A percentile compares a stretch with the other conserved stretches of the same genome.
phyloP scores from a whole-genome alignment of 2,797 vertebrate species.

The Enoplosus armatus region DNA sequence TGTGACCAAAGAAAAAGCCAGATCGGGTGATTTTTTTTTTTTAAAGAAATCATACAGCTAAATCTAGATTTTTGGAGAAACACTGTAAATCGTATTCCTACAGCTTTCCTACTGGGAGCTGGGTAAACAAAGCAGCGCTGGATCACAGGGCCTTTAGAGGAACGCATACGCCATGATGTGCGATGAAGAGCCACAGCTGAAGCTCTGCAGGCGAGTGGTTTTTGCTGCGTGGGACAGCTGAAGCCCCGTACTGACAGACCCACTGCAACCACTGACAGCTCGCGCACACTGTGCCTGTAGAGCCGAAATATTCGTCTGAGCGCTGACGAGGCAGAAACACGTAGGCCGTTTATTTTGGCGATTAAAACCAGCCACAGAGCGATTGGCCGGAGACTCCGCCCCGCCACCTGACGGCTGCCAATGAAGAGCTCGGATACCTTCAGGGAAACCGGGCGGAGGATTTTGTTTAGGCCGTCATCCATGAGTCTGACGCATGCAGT shows the following conservation, averaged over 20 bases:
- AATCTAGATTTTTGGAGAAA: too few relatives aligned
- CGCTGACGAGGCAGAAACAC: not conserved
- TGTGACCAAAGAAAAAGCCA: too few relatives aligned
- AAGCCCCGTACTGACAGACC: not conserved
- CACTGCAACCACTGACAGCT: not conserved
- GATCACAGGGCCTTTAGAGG: not conserved
- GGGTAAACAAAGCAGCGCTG: not conserved
- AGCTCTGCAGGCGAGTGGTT: not conserved
- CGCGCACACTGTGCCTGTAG: not conserved
- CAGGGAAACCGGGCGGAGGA: too few relatives aligned
- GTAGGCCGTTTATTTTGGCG: not conserved
- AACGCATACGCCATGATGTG: not conserved
- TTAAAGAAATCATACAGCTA: too few relatives aligned
- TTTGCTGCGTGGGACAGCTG: not conserved
- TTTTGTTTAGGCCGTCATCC: too few relatives aligned
- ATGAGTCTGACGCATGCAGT: too few relatives aligned
- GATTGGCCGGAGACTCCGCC: too few relatives aligned
- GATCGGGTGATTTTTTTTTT: too few relatives aligned
- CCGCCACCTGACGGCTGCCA: too few relatives aligned
- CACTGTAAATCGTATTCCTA: too few relatives aligned
- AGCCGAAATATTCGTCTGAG: not conserved
- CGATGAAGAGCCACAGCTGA: not conserved
- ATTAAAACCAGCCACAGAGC: conserved; percentile 4
- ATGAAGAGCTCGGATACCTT: too few relatives aligned
- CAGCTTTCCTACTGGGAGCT: too few relatives aligned